phyloP scores from a whole-genome alignment of 2,888 invertebrate species.

The Mesorhabditis sp. region DNA sequence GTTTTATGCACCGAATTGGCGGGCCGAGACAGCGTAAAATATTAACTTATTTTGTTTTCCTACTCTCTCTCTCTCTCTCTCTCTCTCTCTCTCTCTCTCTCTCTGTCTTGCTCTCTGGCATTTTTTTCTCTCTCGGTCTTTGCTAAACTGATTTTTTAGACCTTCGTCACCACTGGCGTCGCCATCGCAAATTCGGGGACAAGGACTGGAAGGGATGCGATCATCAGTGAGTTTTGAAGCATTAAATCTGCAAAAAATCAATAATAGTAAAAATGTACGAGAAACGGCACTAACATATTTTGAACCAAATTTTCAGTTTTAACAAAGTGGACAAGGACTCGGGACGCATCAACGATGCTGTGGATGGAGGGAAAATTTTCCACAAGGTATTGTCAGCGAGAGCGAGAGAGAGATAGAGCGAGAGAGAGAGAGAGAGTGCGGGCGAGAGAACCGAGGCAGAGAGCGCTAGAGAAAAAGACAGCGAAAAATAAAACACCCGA shows the following conservation, averaged over 20 bases:
- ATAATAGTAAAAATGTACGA: too few species aligned
- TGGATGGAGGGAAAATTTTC: constrained; percentile 1
- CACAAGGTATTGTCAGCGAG: not conserved
- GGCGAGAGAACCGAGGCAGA: too few species aligned
- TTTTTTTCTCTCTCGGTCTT: not conserved
- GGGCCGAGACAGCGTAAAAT: not conserved
- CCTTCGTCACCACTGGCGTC: constrained; percentile 6
- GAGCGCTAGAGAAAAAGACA: too few species aligned
- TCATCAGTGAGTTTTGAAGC: not conserved
- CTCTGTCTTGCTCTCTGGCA: not conserved
- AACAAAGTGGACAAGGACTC: constrained; percentile 2
- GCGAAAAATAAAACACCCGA: not conserved
- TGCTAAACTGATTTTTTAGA: not conserved
- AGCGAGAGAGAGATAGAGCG: too few species aligned
- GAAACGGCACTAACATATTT: not conserved
- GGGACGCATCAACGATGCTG: not conserved
- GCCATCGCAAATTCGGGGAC: constrained; percentile 3
- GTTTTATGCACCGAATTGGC: constrained; percentile 13
- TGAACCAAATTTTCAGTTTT: constrained; percentile 19
- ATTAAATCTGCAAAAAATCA: too few species aligned
- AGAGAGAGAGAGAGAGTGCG: too few species aligned
- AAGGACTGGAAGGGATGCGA: constrained; percentile 1
- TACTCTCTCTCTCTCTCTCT: not conserved
- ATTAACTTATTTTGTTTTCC: not conserved
- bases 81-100: constrained; percentile 9